Conservation (phyloP, 2,888 invertebrate genomes). For the Drosophila mettleri region DNA sequence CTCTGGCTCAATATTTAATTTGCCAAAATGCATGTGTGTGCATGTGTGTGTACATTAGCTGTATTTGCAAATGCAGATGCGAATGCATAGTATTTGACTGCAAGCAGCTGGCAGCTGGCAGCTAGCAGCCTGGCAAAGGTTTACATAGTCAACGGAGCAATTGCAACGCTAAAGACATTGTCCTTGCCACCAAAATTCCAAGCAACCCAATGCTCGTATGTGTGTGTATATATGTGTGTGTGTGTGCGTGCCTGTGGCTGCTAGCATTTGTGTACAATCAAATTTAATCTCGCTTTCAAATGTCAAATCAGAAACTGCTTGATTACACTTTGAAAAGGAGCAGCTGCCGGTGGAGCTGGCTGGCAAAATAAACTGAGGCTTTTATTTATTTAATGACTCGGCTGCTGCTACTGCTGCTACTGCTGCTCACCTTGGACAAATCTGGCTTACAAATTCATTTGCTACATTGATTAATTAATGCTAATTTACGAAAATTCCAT, state of each 20-base stretch:
- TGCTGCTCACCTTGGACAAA: conserved; percentile 54
- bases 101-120: conserved; percentile 48
- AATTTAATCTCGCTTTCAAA: conserved; percentile 67
- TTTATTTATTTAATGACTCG: conserved; percentile 66
- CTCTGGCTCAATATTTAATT: conserved; percentile 65
- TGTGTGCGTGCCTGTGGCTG: conserved; percentile 11
- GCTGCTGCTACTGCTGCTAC: conserved; percentile 40
- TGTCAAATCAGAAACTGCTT: conserved; percentile 61
- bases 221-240: conserved; percentile 1
- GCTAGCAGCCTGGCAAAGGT: conserved; percentile 30
- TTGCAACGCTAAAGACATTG: conserved; percentile 41
- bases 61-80: conserved; percentile 50
- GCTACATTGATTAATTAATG: conserved; percentile 78
- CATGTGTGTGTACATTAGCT: conserved; percentile 22
- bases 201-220: not conserved
- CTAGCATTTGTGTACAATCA: conserved; percentile 54
- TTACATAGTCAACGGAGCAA: conserved; percentile 38
- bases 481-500: conserved; percentile 77
- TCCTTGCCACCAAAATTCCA: conserved; percentile 43
- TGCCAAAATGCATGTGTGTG: conserved; percentile 16
- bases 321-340: conserved; percentile 54
- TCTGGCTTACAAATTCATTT: conserved; percentile 70
- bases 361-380: conserved; percentile 35
- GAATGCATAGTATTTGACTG: conserved; percentile 47
- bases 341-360: not conserved